Base-by-base conservation (phyloP, 2,888 invertebrate species). In the Sarcophaga rosellei region DNA sequence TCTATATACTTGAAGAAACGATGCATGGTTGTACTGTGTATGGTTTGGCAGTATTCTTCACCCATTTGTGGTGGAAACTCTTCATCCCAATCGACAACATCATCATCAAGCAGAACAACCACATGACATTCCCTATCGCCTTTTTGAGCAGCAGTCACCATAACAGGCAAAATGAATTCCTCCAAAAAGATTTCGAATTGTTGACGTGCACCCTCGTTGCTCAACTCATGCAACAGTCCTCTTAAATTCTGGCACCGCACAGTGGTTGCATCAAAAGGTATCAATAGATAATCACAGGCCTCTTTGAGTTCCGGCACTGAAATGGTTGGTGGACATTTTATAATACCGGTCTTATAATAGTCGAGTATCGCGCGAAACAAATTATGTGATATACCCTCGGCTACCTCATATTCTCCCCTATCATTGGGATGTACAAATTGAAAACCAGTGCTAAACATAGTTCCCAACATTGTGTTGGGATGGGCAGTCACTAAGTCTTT, bases 21-120 rank as follows among this genome's bases (percentile, higher is more conserved):
- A 93, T 99, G 98, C 95, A 99, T 96, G 63, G 97, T 97, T 5
- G 99, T 99, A 91, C 98, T 98, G 91, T 98, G 96, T 70, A 99
- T 97, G 83, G 99, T 99, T 94, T 99, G 99, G 69, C 98, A 97
- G 93, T 99, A 98, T 94, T 99, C 99, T 91, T 99, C 99, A 10
- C 99, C 99, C 98, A 99, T 99, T 94, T 99, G 99, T 0, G 99
- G 99, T 0, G 99, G 99, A 93, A 98, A 99, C 92, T 99, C 97
- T 91, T 99, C 98, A 92, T 99, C 99, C 99, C 99, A 99, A 91
- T 99, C 99, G 47, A 96, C 96, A 0, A 95, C 95, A 93, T 99
- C 99, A 90, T 99, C 99, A 91, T 99, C 99, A 61, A 98, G 94
- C 65, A 99, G 94, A 5, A 98, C 98, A 25, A 99, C 99, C 84